phyloP scores from a whole-genome alignment of 2,113 vertebrate species.

The Alosa alosa region DNA sequence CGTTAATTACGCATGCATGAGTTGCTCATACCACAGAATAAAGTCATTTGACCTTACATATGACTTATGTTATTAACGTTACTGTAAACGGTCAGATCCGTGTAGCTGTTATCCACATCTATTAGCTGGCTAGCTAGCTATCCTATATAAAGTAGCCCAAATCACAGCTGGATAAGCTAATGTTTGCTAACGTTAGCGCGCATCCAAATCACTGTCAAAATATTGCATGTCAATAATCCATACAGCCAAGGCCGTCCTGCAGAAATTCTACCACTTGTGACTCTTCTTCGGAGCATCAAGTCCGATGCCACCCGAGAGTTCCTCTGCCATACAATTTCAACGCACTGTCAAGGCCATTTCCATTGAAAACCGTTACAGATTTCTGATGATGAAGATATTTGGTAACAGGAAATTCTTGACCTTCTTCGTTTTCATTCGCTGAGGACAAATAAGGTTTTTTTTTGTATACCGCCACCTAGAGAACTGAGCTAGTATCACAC shows the following conservation, averaged over 20 bases:
- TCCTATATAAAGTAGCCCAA: constrained; percentile 43
- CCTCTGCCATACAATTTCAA: constrained; percentile 15
- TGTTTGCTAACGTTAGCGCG: constrained; percentile 49
- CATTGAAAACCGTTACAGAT: constrained; percentile 21
- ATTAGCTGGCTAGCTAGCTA: constrained; percentile 39
- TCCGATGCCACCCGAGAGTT: constrained; percentile 14
- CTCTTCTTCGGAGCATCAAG: constrained; percentile 15
- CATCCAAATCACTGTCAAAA: constrained; percentile 28
- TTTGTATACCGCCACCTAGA: neutral
- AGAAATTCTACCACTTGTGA: constrained; percentile 1
- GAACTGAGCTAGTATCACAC: neutral
- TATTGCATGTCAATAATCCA: constrained; percentile 38
- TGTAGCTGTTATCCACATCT: constrained; percentile 41
- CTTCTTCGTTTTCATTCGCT: constrained; percentile 14
- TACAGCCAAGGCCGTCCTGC: neutral
- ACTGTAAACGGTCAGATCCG: constrained; percentile 46
- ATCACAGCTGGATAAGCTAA: constrained; percentile 43
- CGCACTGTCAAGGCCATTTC: constrained; percentile 15
- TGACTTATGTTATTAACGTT: neutral
- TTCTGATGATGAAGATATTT: constrained; percentile 12
- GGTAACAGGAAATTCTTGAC: constrained; percentile 36
- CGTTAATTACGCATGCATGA: neutral
- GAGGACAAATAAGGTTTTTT: neutral
- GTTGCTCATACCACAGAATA: neutral
- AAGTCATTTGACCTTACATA: constrained; percentile 15